Evolutionary conservation across 2,113 vertebrate genomes (phyloP), one percentile per base, ranked within the genome.

Genomic region (Ondatra zibethicus): DNA sequence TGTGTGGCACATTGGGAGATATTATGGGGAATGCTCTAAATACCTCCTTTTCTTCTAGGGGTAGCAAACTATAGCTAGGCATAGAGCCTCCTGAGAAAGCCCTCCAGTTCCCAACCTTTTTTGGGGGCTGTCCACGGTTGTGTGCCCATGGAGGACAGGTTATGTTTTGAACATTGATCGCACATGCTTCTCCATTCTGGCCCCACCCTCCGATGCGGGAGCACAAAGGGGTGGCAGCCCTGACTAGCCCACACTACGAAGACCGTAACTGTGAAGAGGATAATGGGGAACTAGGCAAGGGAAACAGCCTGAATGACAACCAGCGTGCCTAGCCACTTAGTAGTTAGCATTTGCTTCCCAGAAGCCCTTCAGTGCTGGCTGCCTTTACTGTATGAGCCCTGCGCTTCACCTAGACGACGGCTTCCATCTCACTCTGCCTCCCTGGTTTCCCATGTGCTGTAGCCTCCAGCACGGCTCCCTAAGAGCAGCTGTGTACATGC

Each of bases 1-100:
- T 3, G 2, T 89, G 23, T 2, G 3, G 11, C 23, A 42, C 66
- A 39, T 82, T n/a, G 75, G 47, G 36, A 93, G 61, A 87, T 10
- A 47, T 36, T 7, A 2, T 66, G 29, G 61, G 58, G 33, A 81
- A 29, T 13, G n/a, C 21, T 33, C 47, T 17, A 27, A 33, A n/a
- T 72, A 66, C 27, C 42, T 4, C 17, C 52, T 39, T 61, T 82
- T 84, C 27, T 70, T 93, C 76, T 63, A 2, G 7, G 7, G 11
- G 55, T 21, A 78, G 36, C 47, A 86, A 73, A 36, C 17, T 39
- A 2, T 11, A 29, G 17, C 31, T 25, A 39, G 25, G 33, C 39
- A 70, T 25, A 3, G 3, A 5, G 21, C 7, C 3, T 0, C 36
- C 45, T 0, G 0, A 8, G 12, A 0, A 5, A 31, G 36, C 19